Evolutionary conservation across 2,113 vertebrate genomes (phyloP), one percentile per base, ranked within the genome.

Genomic region (Antigone vipio): DNA sequence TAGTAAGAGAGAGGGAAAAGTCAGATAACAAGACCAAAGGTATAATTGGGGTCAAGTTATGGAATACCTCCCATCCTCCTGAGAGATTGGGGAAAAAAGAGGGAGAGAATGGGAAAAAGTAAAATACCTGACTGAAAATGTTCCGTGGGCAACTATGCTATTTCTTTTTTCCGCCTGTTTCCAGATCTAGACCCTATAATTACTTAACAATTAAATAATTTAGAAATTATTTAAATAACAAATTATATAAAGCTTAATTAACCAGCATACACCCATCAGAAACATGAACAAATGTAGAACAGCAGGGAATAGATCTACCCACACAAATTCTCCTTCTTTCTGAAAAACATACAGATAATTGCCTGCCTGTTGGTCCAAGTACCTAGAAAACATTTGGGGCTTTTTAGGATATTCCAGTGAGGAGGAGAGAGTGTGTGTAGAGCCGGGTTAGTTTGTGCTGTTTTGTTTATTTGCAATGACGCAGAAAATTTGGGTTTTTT

Each of bases 181-280:
- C 35, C 35, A 75, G 47, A 83, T 88, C 23, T 75, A 52, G 44
- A 79, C 66, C 40, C 34, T 75, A 44, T 34, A 88, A 88, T 79
- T 85, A 79, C 38, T 60, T 88, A 60, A 83, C 26, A 92, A 91
- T 82, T 58, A 58, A 85, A 89, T 45, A 87, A 80, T 92, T 79
- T 52, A 90, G 23, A 32, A 90, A 90, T 88, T 96, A 90, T 68
- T 93, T 90, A 92, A 95, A 83, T 85, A 93, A 76, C 16, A 93
- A 92, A 92, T 92, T 82, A 83, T 68, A 12, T 79, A 79, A 93
- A 94, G 27, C 45, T 72, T 90, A 90, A 85, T 94, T 93, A 97
- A 60, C 34, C 40, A 76, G 60, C 83, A 92, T 80, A 72, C 35
- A 79, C 16, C 35, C 58, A 68, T 91, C 75, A 76, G 67, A 93